Evolutionary conservation across 2,888 invertebrate genomes (phyloP).

Genomic region (Phoronis australis): DNA sequence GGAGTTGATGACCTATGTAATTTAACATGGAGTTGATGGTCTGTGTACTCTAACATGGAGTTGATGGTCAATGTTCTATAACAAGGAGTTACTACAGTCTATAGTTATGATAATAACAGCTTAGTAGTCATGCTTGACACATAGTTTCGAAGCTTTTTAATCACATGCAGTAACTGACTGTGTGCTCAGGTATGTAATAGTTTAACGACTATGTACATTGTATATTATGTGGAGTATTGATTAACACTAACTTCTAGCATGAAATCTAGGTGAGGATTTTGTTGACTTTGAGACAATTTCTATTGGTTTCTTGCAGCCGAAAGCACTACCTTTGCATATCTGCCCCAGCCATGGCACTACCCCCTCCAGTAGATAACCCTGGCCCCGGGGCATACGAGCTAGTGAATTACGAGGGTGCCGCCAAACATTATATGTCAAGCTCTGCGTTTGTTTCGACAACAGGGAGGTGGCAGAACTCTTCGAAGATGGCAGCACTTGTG

Average conservation of each 20-base stretch:
- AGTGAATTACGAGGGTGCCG: slow-evolving; percentile 39
- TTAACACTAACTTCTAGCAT: no score
- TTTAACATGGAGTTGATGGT: no score
- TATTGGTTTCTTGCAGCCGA: slow-evolving; percentile 35
- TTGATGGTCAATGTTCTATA: no score
- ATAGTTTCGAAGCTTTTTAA: no score
- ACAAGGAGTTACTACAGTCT: no score
- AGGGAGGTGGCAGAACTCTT: slow-evolving; percentile 49
- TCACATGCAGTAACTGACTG: background rate
- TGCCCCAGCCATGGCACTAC: slow-evolving; percentile 51
- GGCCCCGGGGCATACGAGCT: slow-evolving; percentile 48
- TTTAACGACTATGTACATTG: background rate
- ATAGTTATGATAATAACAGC: no score
- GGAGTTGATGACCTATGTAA: no score
- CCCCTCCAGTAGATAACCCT: slow-evolving; percentile 38
- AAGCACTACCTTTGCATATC: slow-evolving; percentile 52
- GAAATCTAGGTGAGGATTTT: no score
- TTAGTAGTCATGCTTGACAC: no score
- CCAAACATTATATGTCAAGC: slow-evolving; percentile 50
- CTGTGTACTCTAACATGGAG: no score
- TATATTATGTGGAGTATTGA: no score
- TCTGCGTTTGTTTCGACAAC: slow-evolving; percentile 50
- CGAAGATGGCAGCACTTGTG: slow-evolving; percentile 18
- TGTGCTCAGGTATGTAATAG: background rate
- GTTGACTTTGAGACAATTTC: no score